These are phyloP conservation scores for Melanocharis versteri DNA, from an alignment of 2,113 vertebrate genomes.

Conservation along the genomic window DNA sequence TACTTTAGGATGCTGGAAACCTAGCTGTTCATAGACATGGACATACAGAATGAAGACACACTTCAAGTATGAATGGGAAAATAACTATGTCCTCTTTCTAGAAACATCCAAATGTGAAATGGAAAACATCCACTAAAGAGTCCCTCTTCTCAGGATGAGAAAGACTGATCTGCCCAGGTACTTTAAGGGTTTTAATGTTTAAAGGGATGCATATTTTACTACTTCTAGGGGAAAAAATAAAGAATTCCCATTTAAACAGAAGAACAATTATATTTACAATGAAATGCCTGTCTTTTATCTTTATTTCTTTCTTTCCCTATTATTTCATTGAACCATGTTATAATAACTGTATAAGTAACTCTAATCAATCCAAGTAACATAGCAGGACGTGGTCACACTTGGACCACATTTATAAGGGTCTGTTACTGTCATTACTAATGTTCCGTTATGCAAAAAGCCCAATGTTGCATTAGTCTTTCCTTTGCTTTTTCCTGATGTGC, in stretches of 20 bases:
- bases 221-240: neutral
- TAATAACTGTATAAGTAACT: neutral
- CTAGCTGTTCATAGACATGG: neutral
- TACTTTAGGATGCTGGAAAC: neutral
- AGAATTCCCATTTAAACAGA: neutral
- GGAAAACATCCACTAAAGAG: neutral
- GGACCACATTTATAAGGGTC: neutral
- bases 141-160: neutral
- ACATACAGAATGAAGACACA: neutral
- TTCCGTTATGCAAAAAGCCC: neutral
- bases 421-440: neutral
- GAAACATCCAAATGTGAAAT: neutral
- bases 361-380: neutral
- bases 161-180: neutral
- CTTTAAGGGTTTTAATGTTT: neutral
- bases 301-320: neutral
- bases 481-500: neutral
- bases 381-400: neutral
- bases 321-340: neutral
- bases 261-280: neutral
- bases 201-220: neutral
- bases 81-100: neutral
- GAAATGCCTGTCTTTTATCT: neutral
- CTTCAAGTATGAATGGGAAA: neutral
- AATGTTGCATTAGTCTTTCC: neutral